Percentiles rank a stretch among this genome's conserved stretches.
Conservation (phyloP, 2,888 invertebrate species). For the Eremobia ochroleuca region DNA sequence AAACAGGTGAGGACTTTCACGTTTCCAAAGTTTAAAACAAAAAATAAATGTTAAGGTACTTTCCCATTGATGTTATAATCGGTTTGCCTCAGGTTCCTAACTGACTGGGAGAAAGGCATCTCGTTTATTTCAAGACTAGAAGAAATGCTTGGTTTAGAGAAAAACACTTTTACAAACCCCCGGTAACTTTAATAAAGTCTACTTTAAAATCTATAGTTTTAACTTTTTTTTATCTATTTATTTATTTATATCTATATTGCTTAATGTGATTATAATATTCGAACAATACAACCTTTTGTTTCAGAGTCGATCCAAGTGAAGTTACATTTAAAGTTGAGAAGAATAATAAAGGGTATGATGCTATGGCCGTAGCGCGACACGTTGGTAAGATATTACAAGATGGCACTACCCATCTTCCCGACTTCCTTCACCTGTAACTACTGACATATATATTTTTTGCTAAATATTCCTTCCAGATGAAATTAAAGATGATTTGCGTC, state of each 20-base stretch:
- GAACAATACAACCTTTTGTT: conserved; percentile 71
- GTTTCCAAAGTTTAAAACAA: conserved; percentile 14
- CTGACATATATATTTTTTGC: not conserved
- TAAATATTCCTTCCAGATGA: conserved; percentile 79
- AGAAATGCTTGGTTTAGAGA: conserved; percentile 93
- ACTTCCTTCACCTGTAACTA: conserved; percentile 5
- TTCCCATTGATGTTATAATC: conserved; percentile 63
- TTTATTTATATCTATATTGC: not conserved
- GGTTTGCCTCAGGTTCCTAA: conserved; percentile 80
- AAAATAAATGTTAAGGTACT: conserved; percentile 61
- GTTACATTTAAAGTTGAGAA: conserved; percentile 94
- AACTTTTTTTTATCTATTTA: conserved; percentile 30
- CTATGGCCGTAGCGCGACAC: conserved; percentile 92
- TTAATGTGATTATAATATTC: not conserved
- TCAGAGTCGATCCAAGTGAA: conserved; percentile 94
- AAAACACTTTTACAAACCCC: conserved; percentile 92
- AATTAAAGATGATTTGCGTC: conserved; percentile 93
- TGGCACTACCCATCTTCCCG: not conserved
- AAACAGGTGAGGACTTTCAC: conserved; percentile 90
- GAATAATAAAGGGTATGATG: conserved; percentile 92
- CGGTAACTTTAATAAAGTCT: conserved; percentile 85
- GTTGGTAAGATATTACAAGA: conserved; percentile 90
- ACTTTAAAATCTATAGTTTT: conserved; percentile 49
- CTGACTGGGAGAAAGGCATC: conserved; percentile 94
- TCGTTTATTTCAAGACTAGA: conserved; percentile 93